Evolutionary conservation across 2,797 vertebrate genomes (phyloP), one percentile per base, ranked within the genome.

Genomic region (Acrocephalus scirpaceus): DNA sequence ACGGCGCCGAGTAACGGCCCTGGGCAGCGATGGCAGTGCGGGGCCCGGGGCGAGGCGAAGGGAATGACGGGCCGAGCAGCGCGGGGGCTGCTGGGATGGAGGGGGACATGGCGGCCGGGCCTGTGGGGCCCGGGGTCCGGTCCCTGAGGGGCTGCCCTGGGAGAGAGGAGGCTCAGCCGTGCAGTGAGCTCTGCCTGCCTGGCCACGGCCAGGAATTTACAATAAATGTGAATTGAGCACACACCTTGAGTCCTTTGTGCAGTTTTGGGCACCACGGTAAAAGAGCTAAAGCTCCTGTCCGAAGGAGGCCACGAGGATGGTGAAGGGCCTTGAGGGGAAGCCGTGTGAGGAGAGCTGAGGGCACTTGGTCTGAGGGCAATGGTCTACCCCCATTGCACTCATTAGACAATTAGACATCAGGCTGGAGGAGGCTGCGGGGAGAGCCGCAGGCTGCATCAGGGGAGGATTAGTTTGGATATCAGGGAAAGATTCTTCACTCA

Each of bases 71-170:
- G 45, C 30, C 5, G 26, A 8, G 20, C 2, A 7, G 21, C 57
- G 44, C 19, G 15, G 57, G 34, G 48, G 9, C 10, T 36, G 50
- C 54, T 8, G 81, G 57, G 32, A 20, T 3, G 27, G 19, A 3
- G 23, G 6, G 21, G 10, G 7, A 7, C 7, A 32, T 30, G 60
- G 47, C 42, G 40, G 44, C 14, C 1, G 9, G 11, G 45, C 10
- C 13, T 0, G 4, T 2, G 21, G 7, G 4, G 4, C 2, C 3
- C 0, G 10, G 2, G 3, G 1, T 32, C 2, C 2, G 0, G 13
- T 27, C 1, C 3, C 1, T 30, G 11, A 34, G 10, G 29, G 10
- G 15, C 25, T 21, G n/a, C 10, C 5, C 2, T 6, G 6, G 44
- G 0, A 1, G 7, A 13, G 2, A 9, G 47, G 0, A 12, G 20